Evolutionary conservation across 2,113 vertebrate genomes (phyloP).

Genomic region (Engystomops pustulosus): DNA sequence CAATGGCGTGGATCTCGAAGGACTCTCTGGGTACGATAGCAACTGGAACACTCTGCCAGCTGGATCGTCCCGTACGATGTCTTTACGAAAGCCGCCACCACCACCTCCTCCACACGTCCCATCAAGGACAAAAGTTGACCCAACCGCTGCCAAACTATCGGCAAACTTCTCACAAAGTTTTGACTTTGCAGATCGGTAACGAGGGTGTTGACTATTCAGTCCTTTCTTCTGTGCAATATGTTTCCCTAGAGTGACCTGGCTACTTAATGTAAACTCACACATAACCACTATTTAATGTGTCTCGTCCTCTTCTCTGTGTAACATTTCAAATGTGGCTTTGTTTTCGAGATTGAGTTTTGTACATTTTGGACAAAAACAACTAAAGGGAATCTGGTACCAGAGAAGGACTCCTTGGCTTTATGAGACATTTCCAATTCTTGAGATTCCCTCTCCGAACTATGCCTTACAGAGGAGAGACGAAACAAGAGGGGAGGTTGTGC

Average conservation of each 20-base stretch:
- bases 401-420: background rate
- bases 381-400: background rate
- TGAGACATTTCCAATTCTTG: too few species aligned
- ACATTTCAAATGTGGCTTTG: conserved; percentile 66
- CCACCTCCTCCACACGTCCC: conserved; percentile 77
- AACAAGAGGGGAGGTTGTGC: background rate
- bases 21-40: conserved; percentile 67
- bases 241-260: conserved; percentile 71
- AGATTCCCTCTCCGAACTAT: too few species aligned
- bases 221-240: conserved; percentile 77
- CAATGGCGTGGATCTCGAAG: conserved; percentile 62
- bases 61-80: conserved; percentile 70
- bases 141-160: conserved; percentile 65
- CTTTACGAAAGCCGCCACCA: conserved; percentile 76
- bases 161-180: conserved; percentile 66
- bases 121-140: conserved; percentile 64
- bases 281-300: conserved; percentile 71
- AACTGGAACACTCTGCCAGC: conserved; percentile 74
- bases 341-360: conserved; percentile 62
- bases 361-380: background rate
- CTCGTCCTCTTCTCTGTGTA: conserved; percentile 64
- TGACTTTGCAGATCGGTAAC: conserved; percentile 84
- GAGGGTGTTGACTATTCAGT: conserved; percentile 61
- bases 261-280: conserved; percentile 61
- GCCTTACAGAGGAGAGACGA: background rate